A percentile compares a stretch with the other conserved stretches of the same genome.
phyloP scores from a whole-genome alignment of 1,140 invertebrate genomes.

The Psilanteris sp. region DNA sequence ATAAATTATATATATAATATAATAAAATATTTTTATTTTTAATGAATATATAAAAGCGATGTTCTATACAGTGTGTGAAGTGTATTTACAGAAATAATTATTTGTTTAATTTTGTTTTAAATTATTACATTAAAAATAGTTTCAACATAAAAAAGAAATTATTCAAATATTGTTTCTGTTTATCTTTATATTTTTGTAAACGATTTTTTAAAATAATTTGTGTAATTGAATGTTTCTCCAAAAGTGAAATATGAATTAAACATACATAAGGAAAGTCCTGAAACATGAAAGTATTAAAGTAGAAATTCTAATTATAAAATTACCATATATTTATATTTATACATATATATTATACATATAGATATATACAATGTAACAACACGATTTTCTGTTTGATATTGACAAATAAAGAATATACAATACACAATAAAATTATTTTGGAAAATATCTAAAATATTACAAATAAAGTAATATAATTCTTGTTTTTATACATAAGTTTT shows the following conservation, averaged over 20 bases:
- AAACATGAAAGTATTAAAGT: constrained; percentile 10
- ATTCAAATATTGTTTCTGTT: constrained; percentile 29
- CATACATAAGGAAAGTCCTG: constrained; percentile 1
- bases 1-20: constrained; percentile 15
- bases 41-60: constrained; percentile 8
- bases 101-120: constrained; percentile 5
- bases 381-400: constrained; percentile 12
- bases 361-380: constrained; percentile 1
- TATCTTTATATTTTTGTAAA: constrained; percentile 38
- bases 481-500: too few species aligned
- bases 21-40: constrained; percentile 18
- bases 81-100: constrained; percentile 23
- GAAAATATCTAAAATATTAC: too few species aligned
- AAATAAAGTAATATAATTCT: too few species aligned
- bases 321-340: not conserved
- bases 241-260: constrained; percentile 13
- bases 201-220: constrained; percentile 16
- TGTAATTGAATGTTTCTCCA: constrained; percentile 18
- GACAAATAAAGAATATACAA: constrained; percentile 13
- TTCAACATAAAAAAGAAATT: not conserved
- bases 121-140: not conserved
- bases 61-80: constrained; percentile 12
- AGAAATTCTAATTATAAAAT: constrained; percentile 1
- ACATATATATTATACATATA: constrained; percentile 1
- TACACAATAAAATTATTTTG: not conserved